Evolutionary conservation across 2,797 vertebrate species (phyloP).

Genomic region (Phalloptychus januarius): DNA sequence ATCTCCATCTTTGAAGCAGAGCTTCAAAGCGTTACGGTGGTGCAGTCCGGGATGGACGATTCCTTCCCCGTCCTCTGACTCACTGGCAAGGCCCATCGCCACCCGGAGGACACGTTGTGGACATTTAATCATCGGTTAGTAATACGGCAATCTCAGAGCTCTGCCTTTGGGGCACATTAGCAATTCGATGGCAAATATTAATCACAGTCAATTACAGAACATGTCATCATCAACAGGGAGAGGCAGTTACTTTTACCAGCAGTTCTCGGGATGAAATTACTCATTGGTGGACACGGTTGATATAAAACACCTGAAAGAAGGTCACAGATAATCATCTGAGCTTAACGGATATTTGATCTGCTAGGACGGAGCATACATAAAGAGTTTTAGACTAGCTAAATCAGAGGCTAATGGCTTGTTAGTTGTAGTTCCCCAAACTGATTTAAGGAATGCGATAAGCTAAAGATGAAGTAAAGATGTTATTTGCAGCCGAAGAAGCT

Average conservation of each 20-base stretch:
- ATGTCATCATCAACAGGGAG: constrained; percentile 57
- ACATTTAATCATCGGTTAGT: constrained; percentile 69
- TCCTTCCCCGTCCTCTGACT: constrained; percentile 48
- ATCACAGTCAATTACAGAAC: constrained; percentile 70
- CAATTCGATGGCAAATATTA: constrained; percentile 65
- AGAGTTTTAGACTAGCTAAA: constrained; percentile 4
- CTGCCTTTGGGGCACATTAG: constrained; percentile 67
- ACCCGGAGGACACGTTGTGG: constrained; percentile 25
- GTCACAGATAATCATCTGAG: constrained; percentile 23
- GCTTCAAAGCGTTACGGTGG: neutral
- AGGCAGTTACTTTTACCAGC: constrained; percentile 53
- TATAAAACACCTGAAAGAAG: constrained; percentile 23
- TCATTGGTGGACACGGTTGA: constrained; percentile 43
- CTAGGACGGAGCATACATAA: neutral
- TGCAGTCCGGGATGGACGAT: constrained; percentile 47
- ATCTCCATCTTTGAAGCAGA: neutral
- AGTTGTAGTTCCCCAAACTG: constrained; percentile 8
- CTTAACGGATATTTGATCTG: constrained; percentile 22
- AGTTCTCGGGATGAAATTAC: constrained; percentile 44
- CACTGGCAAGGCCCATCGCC: constrained; percentile 44
- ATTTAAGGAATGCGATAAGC: neutral
- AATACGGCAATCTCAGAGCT: constrained; percentile 52
- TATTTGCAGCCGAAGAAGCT: constrained; percentile 1
- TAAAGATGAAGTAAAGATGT: constrained; percentile 11
- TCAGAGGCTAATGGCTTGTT: neutral